Evolutionary conservation across 2,888 invertebrate species (phyloP).

Genomic region (Limulus polyphemus): DNA sequence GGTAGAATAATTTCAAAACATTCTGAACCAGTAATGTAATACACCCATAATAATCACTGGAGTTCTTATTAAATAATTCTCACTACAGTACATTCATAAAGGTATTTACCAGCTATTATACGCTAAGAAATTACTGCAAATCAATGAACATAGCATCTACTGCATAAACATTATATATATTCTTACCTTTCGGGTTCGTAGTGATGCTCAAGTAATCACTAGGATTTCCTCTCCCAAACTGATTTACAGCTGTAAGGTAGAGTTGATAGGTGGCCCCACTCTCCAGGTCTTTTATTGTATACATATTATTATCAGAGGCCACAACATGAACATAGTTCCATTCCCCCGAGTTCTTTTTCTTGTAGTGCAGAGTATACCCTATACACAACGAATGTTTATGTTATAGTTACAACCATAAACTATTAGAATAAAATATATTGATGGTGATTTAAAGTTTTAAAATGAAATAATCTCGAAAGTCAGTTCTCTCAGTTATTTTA

Average conservation of each 20-base stretch:
- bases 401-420: no score
- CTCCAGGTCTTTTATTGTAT: conserved; percentile 24
- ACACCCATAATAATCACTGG: no score
- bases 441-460: background rate
- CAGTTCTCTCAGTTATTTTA: background rate
- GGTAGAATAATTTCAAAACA: no score
- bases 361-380: conserved; percentile 21
- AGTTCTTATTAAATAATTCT: no score
- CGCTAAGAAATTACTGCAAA: no score
- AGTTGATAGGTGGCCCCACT: conserved; percentile 24
- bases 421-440: no score
- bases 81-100: no score
- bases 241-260: conserved; percentile 26
- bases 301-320: conserved; percentile 17
- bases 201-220: conserved; percentile 19
- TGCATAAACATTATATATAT: background rate
- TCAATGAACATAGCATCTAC: background rate
- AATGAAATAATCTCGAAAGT: background rate
- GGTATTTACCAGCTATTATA: no score
- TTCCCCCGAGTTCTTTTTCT: conserved; percentile 15
- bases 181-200: conserved; percentile 17
- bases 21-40: no score
- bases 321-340: conserved; percentile 23
- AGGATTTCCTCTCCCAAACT: conserved; percentile 27
- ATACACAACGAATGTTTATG: background rate